Percentiles rank a stretch among this genome's conserved stretches.
phyloP scores from a whole-genome alignment of 2,797 vertebrate species.

The Chrysocyon brachyurus region DNA sequence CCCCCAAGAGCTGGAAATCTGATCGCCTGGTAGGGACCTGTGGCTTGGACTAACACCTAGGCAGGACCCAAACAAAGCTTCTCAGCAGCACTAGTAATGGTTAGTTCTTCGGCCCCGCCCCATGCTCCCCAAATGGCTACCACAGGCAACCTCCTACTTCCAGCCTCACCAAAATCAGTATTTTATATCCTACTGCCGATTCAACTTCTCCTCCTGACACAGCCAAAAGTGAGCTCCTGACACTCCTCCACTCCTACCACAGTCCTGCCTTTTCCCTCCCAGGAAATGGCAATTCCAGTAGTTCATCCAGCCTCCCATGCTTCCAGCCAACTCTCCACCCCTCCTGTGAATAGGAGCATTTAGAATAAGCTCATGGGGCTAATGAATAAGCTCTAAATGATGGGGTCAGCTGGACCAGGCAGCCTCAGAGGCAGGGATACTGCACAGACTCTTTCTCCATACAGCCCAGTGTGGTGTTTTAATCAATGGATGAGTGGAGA shows the following conservation, averaged over 20 bases:
- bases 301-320: neutral
- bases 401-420: neutral
- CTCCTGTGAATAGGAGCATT: neutral
- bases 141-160: neutral
- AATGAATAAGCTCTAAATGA: neutral
- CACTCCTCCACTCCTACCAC: neutral
- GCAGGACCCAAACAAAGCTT: neutral
- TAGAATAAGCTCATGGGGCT: neutral
- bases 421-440: neutral
- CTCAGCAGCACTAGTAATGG: neutral
- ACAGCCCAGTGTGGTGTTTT: neutral
- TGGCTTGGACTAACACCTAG: neutral
- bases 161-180: neutral
- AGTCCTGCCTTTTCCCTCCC: neutral
- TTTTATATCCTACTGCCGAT: neutral
- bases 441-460: rapidly evolving
- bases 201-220: neutral
- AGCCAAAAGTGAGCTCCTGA: neutral
- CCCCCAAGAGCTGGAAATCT: too few species aligned
- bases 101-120: neutral
- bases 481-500: neutral
- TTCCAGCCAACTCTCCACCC: neutral
- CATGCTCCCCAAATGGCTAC: neutral
- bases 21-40: neutral
- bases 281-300: neutral